phyloP scores from a whole-genome alignment of 2,797 vertebrate genomes.

The Darevskia mixta region DNA sequence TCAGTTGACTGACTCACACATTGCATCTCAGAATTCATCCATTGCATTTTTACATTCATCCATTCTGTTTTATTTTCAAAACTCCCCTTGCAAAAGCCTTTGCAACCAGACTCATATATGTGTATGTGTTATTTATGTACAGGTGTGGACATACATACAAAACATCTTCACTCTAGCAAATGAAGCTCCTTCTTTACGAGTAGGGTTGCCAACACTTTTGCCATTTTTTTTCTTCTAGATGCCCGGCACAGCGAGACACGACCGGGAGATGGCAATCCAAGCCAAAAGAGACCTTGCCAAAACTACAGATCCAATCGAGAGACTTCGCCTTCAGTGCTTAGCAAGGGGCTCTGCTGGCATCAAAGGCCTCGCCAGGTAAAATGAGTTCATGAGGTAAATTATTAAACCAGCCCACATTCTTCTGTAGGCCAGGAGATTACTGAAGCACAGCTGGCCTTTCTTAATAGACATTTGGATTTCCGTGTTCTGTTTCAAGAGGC shows the following conservation, averaged over 20 bases:
- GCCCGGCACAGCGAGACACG: constrained; percentile 91
- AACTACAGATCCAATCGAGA: constrained; percentile 87
- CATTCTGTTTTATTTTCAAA: not conserved
- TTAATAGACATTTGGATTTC: not conserved
- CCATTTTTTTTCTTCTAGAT: constrained; percentile 75
- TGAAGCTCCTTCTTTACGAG: not conserved
- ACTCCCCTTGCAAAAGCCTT: not conserved
- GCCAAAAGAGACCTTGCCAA: constrained; percentile 81
- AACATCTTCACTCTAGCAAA: not conserved
- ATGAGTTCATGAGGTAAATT: not conserved
- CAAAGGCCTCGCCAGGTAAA: constrained; percentile 93
- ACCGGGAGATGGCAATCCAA: constrained; percentile 86
- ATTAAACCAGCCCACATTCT: not conserved
- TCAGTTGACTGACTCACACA: not conserved
- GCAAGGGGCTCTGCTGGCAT: constrained; percentile 90
- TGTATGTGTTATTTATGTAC: no score
- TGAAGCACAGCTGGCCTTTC: not conserved
- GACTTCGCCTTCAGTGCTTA: constrained; percentile 89
- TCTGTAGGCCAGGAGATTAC: not conserved
- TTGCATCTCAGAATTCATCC: not conserved
- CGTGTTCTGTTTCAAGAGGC: not conserved
- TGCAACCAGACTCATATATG: not conserved
- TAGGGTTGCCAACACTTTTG: not conserved
- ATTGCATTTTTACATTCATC: not conserved
- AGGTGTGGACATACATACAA: no score